Conservation (phyloP, 2,888 invertebrate genomes). For the Perithous albicinctus region DNA sequence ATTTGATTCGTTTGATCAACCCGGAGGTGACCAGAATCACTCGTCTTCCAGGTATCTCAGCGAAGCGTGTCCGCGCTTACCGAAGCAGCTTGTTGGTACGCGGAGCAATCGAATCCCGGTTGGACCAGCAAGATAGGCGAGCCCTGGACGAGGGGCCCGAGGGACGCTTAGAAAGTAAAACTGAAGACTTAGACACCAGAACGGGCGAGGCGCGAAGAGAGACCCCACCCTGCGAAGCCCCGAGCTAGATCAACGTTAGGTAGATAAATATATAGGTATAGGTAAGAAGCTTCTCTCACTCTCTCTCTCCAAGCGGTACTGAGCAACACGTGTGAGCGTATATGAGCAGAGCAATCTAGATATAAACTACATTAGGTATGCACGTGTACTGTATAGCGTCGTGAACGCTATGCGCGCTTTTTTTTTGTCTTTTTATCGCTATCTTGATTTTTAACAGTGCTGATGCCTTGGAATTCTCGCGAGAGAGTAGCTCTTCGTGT, state of each 20-base stretch:
- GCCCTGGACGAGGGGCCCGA: constrained; percentile 53
- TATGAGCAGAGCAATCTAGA: constrained; percentile 57
- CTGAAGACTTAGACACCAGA: constrained; percentile 77
- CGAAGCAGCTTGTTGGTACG: constrained; percentile 47
- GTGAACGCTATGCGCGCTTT: constrained; percentile 25
- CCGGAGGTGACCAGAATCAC: constrained; percentile 62
- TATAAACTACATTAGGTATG: constrained; percentile 53
- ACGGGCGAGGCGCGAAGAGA: constrained; percentile 75
- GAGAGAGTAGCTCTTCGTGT: constrained; percentile 34
- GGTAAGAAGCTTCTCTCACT: constrained; percentile 69
- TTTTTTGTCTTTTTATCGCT: constrained; percentile 12
- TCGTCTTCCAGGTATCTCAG: constrained; percentile 65
- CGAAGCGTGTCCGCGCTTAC: constrained; percentile 64
- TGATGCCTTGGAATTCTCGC: constrained; percentile 27
- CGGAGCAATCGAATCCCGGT: constrained; percentile 43
- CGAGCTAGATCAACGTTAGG: constrained; percentile 61
- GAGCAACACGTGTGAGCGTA: constrained; percentile 47
- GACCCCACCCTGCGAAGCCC: constrained; percentile 80
- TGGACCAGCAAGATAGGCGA: constrained; percentile 37
- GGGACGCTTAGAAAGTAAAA: constrained; percentile 83
- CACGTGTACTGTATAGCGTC: constrained; percentile 38
- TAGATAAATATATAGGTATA: constrained; percentile 39
- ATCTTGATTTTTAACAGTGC: constrained; percentile 5
- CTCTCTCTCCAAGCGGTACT: constrained; percentile 65
- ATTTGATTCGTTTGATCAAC: constrained; percentile 33